Conservation (phyloP, 2,797 vertebrate species). For the Bufotes viridis region DNA sequence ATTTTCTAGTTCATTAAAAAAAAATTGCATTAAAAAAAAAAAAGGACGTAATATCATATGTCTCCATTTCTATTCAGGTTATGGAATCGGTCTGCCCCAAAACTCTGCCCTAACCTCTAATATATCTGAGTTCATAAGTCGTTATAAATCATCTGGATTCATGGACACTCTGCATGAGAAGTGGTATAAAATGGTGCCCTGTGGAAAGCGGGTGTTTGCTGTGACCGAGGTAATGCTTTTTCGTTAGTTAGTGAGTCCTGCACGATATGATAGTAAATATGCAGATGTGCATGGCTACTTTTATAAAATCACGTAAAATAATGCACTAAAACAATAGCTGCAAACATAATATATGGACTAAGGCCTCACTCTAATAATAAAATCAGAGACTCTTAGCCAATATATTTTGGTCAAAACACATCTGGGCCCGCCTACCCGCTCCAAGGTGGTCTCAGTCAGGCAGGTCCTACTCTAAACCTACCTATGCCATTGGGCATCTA, state of each 20-base stretch:
- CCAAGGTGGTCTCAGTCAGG: too few species aligned
- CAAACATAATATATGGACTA: not conserved
- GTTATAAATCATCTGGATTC: constrained; percentile 85
- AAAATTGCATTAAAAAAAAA: not conserved
- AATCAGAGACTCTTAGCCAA: too few species aligned
- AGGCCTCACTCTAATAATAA: too few species aligned
- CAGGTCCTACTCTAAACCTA: too few species aligned
- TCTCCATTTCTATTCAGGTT: constrained; percentile 68
- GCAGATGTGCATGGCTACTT: too few species aligned
- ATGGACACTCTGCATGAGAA: constrained; percentile 87
- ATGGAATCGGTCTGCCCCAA: constrained; percentile 81
- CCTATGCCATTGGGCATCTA: too few species aligned
- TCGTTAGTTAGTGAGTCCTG: not conserved
- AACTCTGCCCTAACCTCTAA: constrained; percentile 83
- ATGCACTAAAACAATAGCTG: too few species aligned
- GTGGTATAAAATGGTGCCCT: constrained; percentile 89
- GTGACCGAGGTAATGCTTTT: constrained; percentile 79
- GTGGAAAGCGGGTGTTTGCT: constrained; percentile 82
- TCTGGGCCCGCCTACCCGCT: too few species aligned
- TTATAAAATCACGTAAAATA: too few species aligned
- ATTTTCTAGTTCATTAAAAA: not conserved
- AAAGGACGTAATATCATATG: not conserved
- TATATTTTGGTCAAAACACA: too few species aligned
- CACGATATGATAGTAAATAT: too few species aligned
- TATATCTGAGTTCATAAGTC: constrained; percentile 84